A percentile compares a stretch with the other conserved stretches of the same genome.
Conservation (phyloP, 2,113 vertebrate species). For the Alces alces region DNA sequence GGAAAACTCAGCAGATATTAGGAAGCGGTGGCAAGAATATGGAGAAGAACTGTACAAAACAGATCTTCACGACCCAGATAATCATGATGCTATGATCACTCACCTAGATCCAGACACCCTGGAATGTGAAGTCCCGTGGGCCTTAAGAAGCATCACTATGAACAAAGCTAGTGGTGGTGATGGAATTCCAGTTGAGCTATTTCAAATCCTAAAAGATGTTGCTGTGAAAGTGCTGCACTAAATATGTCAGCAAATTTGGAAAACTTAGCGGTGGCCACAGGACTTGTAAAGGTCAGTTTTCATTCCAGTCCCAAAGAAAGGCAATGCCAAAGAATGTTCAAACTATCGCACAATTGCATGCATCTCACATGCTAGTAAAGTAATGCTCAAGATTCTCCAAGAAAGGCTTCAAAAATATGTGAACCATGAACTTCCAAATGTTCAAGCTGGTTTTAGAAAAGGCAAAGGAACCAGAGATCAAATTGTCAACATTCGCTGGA, state of each 20-base stretch:
- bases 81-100: no score
- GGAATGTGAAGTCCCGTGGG: neutral
- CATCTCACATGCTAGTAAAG: neutral
- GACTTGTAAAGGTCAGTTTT: neutral
- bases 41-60: no score
- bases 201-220: neutral
- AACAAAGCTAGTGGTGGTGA: neutral
- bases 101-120: no score
- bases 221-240: neutral
- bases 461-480: no score
- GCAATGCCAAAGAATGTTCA: neutral
- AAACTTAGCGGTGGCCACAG: neutral
- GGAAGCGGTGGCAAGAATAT: no score
- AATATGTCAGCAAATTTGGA: neutral
- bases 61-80: no score
- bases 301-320: neutral
- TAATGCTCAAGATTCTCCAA: neutral
- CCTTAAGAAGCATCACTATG: neutral
- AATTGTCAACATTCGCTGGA: no score
- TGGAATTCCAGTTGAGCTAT: neutral
- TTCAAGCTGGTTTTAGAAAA: neutral
- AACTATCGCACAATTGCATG: neutral
- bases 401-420: neutral
- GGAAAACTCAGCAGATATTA: no score
- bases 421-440: neutral